Percentiles rank a stretch among this genome's conserved stretches.
Conservation (phyloP, 2,113 vertebrate genomes). For the Lepus americanus region DNA sequence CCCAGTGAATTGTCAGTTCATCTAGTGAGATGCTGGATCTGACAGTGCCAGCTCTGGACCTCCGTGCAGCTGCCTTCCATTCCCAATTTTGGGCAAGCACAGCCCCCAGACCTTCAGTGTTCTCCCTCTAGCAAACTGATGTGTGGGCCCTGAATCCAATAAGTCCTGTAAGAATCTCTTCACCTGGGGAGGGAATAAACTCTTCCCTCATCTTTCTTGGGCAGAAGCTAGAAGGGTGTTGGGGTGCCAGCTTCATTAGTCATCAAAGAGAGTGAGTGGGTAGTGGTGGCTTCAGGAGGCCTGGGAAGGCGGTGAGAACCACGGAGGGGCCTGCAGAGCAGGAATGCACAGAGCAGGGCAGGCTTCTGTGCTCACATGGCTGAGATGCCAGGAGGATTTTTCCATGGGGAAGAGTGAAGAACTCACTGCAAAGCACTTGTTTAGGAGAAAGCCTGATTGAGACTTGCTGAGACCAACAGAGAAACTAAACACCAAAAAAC, state of each 20-base stretch:
- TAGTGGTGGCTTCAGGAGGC: rapidly evolving
- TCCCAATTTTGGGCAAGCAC: neutral
- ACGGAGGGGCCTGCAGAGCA: neutral
- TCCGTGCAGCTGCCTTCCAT: neutral
- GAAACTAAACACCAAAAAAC: slow-evolving; percentile 23
- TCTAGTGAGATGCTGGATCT: neutral
- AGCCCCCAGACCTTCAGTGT: neutral
- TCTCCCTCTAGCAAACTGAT: neutral
- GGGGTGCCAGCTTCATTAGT: neutral
- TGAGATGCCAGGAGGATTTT: slow-evolving; percentile 60
- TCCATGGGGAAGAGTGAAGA: slow-evolving; percentile 10
- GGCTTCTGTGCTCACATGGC: neutral
- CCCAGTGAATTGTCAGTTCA: neutral
- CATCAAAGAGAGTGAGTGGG: neutral
- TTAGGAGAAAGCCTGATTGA: slow-evolving; percentile 61
- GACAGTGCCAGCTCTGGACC: neutral
- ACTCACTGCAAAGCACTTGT: slow-evolving; percentile 75
- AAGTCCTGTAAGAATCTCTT: neutral
- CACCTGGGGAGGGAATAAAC: neutral
- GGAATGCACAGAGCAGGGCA: neutral
- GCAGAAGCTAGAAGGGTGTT: neutral
- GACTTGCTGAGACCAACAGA: slow-evolving; percentile 55
- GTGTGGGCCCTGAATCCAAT: rapidly evolving
- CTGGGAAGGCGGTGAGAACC: neutral
- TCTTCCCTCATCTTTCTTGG: neutral